Conservation (phyloP, 2,797 vertebrate genomes). For the Enteromius mattozi region DNA sequence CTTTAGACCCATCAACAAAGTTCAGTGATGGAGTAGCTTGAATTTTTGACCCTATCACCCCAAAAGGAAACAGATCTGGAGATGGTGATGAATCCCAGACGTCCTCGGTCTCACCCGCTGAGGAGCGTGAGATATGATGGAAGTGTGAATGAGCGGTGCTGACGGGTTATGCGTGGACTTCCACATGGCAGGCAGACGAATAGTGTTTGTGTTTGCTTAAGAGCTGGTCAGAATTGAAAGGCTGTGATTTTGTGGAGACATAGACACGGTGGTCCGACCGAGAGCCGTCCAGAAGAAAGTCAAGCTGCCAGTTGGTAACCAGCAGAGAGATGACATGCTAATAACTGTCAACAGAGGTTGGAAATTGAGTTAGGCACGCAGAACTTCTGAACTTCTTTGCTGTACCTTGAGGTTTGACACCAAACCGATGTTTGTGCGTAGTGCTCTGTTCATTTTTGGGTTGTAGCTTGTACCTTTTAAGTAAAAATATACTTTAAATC, state of each 20-base stretch:
- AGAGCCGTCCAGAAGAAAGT: constrained; percentile 27
- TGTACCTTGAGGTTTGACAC: neutral
- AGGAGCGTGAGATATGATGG: constrained; percentile 36
- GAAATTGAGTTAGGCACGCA: constrained; percentile 42
- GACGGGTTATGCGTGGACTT: constrained; percentile 16
- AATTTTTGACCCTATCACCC: constrained; percentile 31
- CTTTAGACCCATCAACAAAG: constrained; percentile 11
- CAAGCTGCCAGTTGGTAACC: constrained; percentile 43
- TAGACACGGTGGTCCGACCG: constrained; percentile 39
- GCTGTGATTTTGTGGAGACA: constrained; percentile 24
- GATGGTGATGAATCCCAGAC: constrained; percentile 48
- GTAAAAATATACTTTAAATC: neutral
- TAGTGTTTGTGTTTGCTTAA: constrained; percentile 41
- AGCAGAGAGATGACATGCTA: constrained; percentile 56
- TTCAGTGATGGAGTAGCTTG: constrained; percentile 22
- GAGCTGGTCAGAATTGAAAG: constrained; percentile 32
- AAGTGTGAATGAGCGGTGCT: constrained; percentile 34
- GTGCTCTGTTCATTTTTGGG: neutral
- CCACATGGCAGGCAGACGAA: constrained; percentile 22
- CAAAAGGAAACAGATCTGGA: constrained; percentile 31
- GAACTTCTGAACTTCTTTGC: neutral
- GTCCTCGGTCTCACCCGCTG: constrained; percentile 6
- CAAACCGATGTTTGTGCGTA: neutral
- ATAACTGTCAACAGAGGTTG: constrained; percentile 66
- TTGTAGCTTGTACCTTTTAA: neutral